Conservation (phyloP, 2,888 invertebrate genomes). For the Thymelicus acteon region DNA sequence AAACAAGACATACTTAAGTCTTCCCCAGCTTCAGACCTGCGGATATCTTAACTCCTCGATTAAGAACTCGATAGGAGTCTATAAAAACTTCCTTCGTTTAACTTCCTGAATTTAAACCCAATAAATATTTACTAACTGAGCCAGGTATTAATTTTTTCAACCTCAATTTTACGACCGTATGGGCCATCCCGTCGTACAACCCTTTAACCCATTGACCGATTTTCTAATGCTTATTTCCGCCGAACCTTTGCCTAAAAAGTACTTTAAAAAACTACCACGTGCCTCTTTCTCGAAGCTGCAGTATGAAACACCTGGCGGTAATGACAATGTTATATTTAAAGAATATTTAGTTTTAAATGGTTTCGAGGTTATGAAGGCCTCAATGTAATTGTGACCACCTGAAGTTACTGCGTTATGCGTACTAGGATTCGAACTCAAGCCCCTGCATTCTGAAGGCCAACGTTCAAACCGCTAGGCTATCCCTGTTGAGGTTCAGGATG, state of each 20-base stretch:
- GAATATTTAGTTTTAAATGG: no score
- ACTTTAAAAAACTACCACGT: slow-evolving; percentile 32
- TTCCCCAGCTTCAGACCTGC: no score
- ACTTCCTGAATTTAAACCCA: background rate
- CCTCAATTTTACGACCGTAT: slow-evolving; percentile 29
- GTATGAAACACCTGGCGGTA: slow-evolving; percentile 22
- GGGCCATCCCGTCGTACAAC: slow-evolving; percentile 35
- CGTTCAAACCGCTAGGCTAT: no score
- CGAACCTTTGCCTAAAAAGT: slow-evolving; percentile 19
- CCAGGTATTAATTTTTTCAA: background rate
- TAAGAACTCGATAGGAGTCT: no score
- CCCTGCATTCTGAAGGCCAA: no score
- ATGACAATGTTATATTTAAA: background rate
- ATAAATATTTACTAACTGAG: background rate
- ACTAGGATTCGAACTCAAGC: no score
- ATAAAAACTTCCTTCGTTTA: background rate
- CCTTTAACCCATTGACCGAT: slow-evolving; percentile 61
- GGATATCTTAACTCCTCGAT: no score
- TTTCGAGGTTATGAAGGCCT: no score
- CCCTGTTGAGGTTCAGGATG: no score
- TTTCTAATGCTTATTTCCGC: slow-evolving; percentile 47
- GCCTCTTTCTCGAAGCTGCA: slow-evolving; percentile 24
- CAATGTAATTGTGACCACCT: no score
- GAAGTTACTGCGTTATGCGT: no score
- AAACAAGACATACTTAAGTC: no score